phyloP scores from a whole-genome alignment of 2,113 vertebrate species.

The Mesocricetus auratus region DNA sequence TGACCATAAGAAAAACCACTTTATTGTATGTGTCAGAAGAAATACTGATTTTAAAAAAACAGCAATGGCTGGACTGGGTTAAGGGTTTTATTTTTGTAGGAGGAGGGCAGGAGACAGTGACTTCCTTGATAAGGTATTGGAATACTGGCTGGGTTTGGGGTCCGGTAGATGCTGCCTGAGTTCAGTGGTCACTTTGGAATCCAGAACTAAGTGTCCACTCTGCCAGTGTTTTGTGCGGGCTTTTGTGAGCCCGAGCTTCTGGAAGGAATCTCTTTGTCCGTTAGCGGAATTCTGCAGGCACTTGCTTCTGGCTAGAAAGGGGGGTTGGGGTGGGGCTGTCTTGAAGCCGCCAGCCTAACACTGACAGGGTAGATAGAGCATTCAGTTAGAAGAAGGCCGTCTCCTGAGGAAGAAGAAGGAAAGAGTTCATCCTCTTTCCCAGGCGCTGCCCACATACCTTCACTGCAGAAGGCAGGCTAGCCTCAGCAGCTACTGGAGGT shows the following conservation, averaged over 20 bases:
- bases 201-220: neutral
- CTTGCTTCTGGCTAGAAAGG: neutral
- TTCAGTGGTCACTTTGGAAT: neutral
- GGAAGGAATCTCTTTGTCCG: neutral
- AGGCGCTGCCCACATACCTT: neutral
- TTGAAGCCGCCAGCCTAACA: neutral
- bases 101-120: neutral
- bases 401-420: neutral
- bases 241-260: neutral
- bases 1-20: neutral
- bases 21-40: neutral
- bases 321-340: neutral
- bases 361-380: neutral
- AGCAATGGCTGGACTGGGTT: neutral
- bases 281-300: neutral
- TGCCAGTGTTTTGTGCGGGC: neutral
- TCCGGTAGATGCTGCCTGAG: neutral
- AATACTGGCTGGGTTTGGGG: neutral
- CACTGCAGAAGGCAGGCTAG: neutral
- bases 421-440: neutral
- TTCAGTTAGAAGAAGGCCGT: neutral
- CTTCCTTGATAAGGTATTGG: neutral
- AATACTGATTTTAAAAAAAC: neutral
- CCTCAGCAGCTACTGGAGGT: neutral
- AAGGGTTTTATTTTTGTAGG: neutral